Evolutionary conservation across 2,888 invertebrate species (phyloP).

Genomic region (Sceliomorpha sp.): DNA sequence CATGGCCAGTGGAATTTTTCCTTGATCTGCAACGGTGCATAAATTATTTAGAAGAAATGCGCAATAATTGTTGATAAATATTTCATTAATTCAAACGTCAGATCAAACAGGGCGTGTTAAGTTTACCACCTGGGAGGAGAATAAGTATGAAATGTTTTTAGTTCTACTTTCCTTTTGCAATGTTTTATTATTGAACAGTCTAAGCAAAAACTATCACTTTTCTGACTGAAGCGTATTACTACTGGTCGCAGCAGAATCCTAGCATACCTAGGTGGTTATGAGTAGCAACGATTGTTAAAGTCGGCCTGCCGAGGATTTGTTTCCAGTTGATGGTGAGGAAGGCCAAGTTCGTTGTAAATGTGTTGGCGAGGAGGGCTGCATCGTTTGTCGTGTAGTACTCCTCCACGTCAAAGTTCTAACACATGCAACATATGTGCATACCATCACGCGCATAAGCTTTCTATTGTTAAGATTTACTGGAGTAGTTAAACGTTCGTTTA

Average conservation of each 20-base stretch:
- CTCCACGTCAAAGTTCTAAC: slow-evolving; percentile 93
- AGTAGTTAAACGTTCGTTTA: slow-evolving; percentile 1
- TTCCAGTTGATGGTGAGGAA: slow-evolving; percentile 98
- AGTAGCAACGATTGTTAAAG: slow-evolving; percentile 93
- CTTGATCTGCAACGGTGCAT: slow-evolving; percentile 90
- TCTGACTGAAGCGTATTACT: slow-evolving; percentile 16
- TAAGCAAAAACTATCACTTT: slow-evolving; percentile 22
- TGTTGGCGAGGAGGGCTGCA: slow-evolving; percentile 95
- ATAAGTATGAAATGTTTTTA: not conserved
- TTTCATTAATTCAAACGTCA: no score
- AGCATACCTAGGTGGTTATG: slow-evolving; percentile 90
- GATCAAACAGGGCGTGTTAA: no score
- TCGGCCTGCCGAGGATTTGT: slow-evolving; percentile 97
- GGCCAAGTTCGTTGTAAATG: slow-evolving; percentile 95
- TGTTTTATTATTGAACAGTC: no score
- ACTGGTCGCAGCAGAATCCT: slow-evolving; percentile 7
- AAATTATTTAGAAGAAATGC: slow-evolving; percentile 9
- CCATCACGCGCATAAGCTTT: slow-evolving; percentile 64
- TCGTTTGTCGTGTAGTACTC: slow-evolving; percentile 99
- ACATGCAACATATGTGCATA: slow-evolving; percentile 77
- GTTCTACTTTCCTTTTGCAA: no score
- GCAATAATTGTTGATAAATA: no score
- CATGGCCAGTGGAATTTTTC: slow-evolving; percentile 95
- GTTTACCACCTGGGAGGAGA: not conserved
- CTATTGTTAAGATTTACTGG: slow-evolving; percentile 35